Percentiles rank a stretch among this genome's conserved stretches.
Conservation (phyloP, 2,888 invertebrate species). For the Lamellibrachia columna region DNA sequence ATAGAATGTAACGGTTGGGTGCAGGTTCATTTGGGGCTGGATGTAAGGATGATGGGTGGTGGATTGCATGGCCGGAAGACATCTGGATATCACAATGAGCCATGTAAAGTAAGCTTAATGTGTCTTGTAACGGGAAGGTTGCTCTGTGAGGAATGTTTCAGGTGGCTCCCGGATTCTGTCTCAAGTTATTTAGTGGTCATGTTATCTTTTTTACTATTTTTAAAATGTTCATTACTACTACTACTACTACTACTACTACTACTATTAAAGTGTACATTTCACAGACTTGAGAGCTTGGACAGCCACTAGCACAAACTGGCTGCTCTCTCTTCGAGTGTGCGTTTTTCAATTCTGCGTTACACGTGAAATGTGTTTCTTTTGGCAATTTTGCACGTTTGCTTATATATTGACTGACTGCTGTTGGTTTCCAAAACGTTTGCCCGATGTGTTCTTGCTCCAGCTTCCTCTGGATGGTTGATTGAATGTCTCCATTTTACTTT, state of each 20-base stretch:
- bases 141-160: not conserved
- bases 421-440: not conserved
- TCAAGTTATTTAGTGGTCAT: not conserved
- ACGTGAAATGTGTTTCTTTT: constrained; percentile 7
- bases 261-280: not conserved
- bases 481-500: not conserved
- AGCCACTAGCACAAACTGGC: not conserved
- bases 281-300: not conserved
- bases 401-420: not conserved
- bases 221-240: constrained; percentile 16
- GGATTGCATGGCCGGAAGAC: not conserved
- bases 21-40: not conserved
- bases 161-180: not conserved
- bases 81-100: not conserved
- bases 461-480: not conserved
- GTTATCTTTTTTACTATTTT: constrained; percentile 16
- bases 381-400: constrained; percentile 9
- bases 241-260: not conserved
- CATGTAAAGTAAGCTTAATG: not conserved
- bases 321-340: not conserved
- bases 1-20: not conserved
- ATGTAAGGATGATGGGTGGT: not conserved
- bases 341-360: not conserved
- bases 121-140: not conserved
- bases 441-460: not conserved